Base-by-base conservation (phyloP, 2,888 invertebrate genomes). In the Plebejus melissa region DNA sequence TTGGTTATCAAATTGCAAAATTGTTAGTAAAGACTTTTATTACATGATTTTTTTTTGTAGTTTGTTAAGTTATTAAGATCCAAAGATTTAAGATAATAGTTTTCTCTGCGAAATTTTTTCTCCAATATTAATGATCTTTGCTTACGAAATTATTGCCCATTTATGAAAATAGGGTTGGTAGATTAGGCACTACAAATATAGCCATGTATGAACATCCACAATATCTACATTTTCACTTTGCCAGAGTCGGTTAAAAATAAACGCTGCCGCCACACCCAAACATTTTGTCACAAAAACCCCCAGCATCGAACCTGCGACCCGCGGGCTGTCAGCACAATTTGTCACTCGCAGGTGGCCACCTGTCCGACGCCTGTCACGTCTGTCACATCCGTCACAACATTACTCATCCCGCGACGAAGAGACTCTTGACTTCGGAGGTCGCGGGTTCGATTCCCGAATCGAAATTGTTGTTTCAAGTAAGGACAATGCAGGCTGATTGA, bases 261-360 rank as follows among this genome's bases (percentile, higher is more conserved):
- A 65, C 28, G 3, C 9, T 36, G 28, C 6, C 69, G 13, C 69
- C 28, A 28, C 28, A 60, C 28, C 60, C 60, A 4, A 60, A 22
- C 60, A 28, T 60, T 60, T 58, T n/a, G n/a, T 22, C 11, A 46
- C 41, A 71, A 71, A 71, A 46, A 41, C 70, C 9, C 16, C 70
- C 38, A 38, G 4, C 13, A 4, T 41, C n/a, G 41, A 71, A 71
- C 46, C 46, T 71, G 41, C 46, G 46, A 41, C 71, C 71, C 71
- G 71, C 71, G 71, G 32, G 32, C 65, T 65, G 65, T 65, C 65
- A 36, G 32, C 41, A 71, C 71, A 46, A 71, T 71, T 71, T 46
- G 46, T 71, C 71, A 71, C 41, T 41, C 71, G 71, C 71, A 28
- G 71, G 71, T 71, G 71, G 41, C 9, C 71, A 41, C 41, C 71